A percentile compares a stretch with the other conserved stretches of the same genome.
These are phyloP conservation scores for Metopolophium dirhodum DNA, from an alignment of 1,140 invertebrate species.

Conservation along the genomic window DNA sequence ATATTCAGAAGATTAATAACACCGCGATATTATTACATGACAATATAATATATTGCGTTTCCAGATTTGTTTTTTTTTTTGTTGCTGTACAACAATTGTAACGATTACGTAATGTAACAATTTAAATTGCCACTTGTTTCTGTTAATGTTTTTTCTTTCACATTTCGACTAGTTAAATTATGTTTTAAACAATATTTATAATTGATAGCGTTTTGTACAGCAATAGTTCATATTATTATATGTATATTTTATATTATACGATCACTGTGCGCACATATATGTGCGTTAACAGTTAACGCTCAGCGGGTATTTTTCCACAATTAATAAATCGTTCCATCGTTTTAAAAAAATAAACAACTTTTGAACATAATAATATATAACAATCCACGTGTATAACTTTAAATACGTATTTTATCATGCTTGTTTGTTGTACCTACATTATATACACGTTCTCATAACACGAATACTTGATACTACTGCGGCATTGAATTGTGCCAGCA, in stretches of 20 bases:
- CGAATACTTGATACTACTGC: background rate
- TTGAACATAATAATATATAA: background rate
- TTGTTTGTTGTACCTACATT: background rate
- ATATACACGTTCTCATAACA: background rate
- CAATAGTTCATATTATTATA: background rate
- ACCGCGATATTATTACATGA: background rate
- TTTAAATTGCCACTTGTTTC: background rate
- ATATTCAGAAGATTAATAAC: background rate
- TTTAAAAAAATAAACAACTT: background rate
- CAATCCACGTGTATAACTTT: background rate
- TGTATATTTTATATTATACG: background rate
- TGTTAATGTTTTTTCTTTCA: background rate
- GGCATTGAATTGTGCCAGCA: background rate
- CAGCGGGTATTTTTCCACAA: conserved; percentile 13
- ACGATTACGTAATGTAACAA: background rate
- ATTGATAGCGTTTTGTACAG: background rate
- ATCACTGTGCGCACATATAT: background rate
- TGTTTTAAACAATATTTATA: conserved; percentile 10
- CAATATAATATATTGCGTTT: background rate
- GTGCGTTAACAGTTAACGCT: conserved; percentile 3
- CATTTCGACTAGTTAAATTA: background rate
- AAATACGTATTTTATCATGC: background rate
- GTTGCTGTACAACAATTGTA: background rate
- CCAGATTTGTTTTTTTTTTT: background rate
- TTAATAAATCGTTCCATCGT: background rate